phyloP scores from a whole-genome alignment of 2,888 invertebrate genomes.

The Apodemia mormo region DNA sequence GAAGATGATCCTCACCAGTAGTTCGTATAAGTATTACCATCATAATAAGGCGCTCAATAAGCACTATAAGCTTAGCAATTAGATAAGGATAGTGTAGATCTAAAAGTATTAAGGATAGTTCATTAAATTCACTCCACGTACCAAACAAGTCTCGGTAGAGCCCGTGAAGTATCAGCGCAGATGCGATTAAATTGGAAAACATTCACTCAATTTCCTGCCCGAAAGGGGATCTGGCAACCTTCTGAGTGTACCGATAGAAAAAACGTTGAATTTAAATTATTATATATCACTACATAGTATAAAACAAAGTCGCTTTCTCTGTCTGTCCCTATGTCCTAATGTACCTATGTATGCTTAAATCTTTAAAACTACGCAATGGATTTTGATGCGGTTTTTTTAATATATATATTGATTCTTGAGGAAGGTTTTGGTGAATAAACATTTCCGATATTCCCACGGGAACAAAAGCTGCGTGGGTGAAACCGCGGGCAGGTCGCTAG shows the following conservation, averaged over 20 bases:
- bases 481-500: too few species aligned
- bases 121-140: conserved; percentile 40
- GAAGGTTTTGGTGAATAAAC: too few species aligned
- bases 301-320: too few species aligned
- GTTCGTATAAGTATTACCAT: background rate
- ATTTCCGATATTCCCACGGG: too few species aligned
- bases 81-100: conserved; percentile 13
- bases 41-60: background rate
- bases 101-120: conserved; percentile 13
- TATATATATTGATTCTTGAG: too few species aligned
- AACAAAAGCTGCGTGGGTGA: too few species aligned
- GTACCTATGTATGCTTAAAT: too few species aligned
- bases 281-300: too few species aligned
- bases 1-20: too few species aligned
- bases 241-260: conserved; percentile 47
- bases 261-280: conserved; percentile 22
- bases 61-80: conserved; percentile 6
- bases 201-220: conserved; percentile 80
- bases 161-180: conserved; percentile 66
- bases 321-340: too few species aligned
- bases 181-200: conserved; percentile 80
- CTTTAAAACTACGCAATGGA: too few species aligned
- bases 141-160: conserved; percentile 40
- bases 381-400: too few species aligned
- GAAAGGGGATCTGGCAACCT: conserved; percentile 61